Evolutionary conservation across 2,113 vertebrate species (phyloP).

Genomic region (Scalopus aquaticus): DNA sequence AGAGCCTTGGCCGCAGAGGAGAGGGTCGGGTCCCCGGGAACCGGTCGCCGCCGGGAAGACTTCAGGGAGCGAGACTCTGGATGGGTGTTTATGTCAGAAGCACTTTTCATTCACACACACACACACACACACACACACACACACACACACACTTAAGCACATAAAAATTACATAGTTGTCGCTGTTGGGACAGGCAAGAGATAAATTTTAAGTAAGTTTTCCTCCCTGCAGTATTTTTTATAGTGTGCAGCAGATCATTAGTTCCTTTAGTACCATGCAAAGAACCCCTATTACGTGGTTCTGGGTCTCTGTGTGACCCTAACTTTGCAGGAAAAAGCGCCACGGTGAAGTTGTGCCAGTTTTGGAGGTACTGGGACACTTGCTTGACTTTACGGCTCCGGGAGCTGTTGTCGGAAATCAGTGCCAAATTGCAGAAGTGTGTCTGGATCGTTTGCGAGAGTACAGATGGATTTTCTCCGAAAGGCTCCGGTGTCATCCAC

Average conservation of each 20-base stretch:
- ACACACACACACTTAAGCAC: background rate
- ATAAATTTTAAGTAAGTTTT: slow-evolving; percentile 17
- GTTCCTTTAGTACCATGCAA: background rate
- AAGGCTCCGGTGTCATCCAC: background rate
- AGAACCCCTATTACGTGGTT: background rate
- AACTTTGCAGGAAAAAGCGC: background rate
- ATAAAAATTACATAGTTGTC: background rate
- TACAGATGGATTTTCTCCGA: background rate
- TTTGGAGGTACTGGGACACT: background rate
- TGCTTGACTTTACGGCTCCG: background rate
- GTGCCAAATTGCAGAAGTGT: background rate
- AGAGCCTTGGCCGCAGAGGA: background rate
- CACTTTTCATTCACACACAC: background rate
- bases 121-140: background rate
- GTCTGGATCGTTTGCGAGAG: background rate
- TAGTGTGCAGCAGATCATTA: background rate
- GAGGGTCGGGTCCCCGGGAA: background rate
- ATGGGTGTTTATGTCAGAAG: background rate
- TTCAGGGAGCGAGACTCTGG: background rate
- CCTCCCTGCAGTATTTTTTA: background rate
- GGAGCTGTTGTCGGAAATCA: background rate
- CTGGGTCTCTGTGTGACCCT: background rate
- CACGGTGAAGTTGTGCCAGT: background rate
- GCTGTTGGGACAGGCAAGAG: background rate
- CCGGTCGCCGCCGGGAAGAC: background rate